Evolutionary conservation across 2,797 vertebrate species (phyloP).

Genomic region (Enteromius fasciolatus): DNA sequence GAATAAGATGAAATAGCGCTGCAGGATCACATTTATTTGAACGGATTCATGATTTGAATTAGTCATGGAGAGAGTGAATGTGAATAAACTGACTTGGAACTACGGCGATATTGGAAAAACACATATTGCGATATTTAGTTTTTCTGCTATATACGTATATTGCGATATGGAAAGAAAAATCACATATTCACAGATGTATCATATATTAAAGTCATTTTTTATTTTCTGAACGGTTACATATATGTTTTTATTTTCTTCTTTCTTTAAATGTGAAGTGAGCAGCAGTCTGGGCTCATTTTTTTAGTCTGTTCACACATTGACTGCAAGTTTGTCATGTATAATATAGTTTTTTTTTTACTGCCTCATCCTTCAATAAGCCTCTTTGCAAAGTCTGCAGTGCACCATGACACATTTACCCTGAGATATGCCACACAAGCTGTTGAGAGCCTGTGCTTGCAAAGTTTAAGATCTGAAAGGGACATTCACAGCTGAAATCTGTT

Average conservation of each 20-base stretch:
- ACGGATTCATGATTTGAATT: neutral
- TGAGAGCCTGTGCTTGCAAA: neutral
- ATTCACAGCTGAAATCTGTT: neutral
- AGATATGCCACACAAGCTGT: neutral
- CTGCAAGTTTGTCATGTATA: slow-evolving; percentile 12
- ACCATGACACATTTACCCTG: neutral
- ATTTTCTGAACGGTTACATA: too few relatives aligned
- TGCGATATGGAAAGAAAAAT: neutral
- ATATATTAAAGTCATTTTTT: neutral
- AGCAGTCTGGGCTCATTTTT: neutral
- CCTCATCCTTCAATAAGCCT: neutral
- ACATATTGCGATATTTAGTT: too few relatives aligned
- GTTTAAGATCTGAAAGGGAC: neutral
- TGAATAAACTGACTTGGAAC: neutral
- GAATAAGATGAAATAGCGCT: neutral
- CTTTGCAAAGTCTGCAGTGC: slow-evolving; percentile 8
- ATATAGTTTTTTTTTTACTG: neutral
- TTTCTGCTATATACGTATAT: neutral
- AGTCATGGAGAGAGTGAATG: neutral
- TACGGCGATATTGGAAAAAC: too few relatives aligned
- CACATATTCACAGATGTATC: neutral
- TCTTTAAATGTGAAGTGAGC: neutral
- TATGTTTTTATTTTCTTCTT: neutral
- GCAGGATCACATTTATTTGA: neutral
- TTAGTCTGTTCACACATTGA: neutral